These are phyloP conservation scores for Podargus strigoides DNA, from an alignment of 2,797 vertebrate species.

Conservation along the genomic window DNA sequence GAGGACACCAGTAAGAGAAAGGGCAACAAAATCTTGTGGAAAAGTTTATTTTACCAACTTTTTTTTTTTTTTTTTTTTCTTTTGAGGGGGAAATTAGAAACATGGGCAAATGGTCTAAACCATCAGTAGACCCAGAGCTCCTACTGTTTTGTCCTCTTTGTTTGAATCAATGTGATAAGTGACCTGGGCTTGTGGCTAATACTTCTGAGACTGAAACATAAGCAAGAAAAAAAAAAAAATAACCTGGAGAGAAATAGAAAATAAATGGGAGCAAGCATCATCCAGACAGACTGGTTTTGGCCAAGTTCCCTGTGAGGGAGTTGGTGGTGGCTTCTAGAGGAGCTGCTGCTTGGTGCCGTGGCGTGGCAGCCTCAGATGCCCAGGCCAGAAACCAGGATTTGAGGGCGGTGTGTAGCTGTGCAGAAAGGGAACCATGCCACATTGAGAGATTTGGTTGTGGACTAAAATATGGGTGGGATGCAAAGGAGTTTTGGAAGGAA, in stretches of 20 bases:
- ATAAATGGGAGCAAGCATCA: not conserved
- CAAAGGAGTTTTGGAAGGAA: not conserved
- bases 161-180: accelerated
- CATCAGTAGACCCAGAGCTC: not conserved
- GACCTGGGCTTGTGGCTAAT: not conserved
- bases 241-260: not conserved
- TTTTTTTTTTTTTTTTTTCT: too few relatives aligned
- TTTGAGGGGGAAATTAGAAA: not conserved
- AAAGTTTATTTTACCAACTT: not conserved
- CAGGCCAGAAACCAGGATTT: not conserved
- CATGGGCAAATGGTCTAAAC: not conserved
- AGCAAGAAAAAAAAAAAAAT: not conserved
- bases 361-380: not conserved
- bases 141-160: not conserved
- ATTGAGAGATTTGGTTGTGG: not conserved
- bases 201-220: not conserved
- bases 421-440: not conserved
- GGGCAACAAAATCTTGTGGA: not conserved
- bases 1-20: not conserved
- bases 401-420: not conserved
- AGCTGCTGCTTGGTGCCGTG: not conserved
- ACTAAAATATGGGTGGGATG: not conserved
- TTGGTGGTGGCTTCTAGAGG: not conserved
- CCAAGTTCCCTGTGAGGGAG: not conserved
- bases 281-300: not conserved